Conservation (phyloP, 1,140 invertebrate species). For the Papilio helenus region DNA sequence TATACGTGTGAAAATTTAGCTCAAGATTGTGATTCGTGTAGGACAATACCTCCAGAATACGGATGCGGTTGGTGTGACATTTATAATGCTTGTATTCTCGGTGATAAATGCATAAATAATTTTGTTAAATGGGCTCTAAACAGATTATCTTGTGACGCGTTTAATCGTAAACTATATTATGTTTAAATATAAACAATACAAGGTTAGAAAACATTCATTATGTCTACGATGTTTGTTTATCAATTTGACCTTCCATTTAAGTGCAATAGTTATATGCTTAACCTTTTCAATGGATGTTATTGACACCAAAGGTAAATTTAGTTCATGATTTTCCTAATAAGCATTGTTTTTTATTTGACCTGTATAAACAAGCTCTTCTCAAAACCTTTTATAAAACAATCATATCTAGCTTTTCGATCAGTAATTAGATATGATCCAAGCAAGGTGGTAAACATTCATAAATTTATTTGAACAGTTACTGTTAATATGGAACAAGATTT, state of each 20-base stretch:
- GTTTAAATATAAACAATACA: slow-evolving; percentile 38
- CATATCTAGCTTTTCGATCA: not conserved
- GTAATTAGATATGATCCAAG: not conserved
- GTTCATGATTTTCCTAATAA: not conserved
- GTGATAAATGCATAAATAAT: slow-evolving; percentile 49
- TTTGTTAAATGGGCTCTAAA: slow-evolving; percentile 52
- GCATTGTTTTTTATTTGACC: not conserved
- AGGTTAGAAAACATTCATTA: not conserved
- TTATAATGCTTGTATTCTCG: slow-evolving; percentile 36
- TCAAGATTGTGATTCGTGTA: slow-evolving; percentile 47
- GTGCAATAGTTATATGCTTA: not conserved
- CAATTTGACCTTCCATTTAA: not conserved
- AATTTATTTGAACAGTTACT: not conserved
- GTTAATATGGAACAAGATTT: not conserved
- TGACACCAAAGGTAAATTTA: not conserved
- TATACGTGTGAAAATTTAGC: slow-evolving; percentile 50
- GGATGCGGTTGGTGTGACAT: slow-evolving; percentile 58
- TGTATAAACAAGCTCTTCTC: not conserved
- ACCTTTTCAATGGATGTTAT: not conserved
- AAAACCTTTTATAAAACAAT: not conserved
- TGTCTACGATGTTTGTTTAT: not conserved
- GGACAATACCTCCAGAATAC: slow-evolving; percentile 48
- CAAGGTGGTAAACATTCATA: not conserved
- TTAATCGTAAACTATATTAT: slow-evolving; percentile 45
- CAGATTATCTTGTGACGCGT: slow-evolving; percentile 48